Evolutionary conservation across 2,888 invertebrate genomes (phyloP).

Genomic region (Drosophila antonietae): DNA sequence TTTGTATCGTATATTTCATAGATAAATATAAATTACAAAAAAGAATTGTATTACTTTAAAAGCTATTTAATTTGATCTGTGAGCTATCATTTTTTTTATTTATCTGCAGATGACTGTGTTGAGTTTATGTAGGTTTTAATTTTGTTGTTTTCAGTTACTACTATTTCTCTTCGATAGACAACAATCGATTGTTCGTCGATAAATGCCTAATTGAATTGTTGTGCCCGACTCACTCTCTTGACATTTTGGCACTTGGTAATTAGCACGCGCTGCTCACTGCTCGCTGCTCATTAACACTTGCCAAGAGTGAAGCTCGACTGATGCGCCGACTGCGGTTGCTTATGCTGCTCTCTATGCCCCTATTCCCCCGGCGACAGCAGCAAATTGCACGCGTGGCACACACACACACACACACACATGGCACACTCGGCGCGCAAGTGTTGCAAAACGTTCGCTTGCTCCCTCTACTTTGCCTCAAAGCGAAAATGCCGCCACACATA

Average conservation of each 20-base stretch:
- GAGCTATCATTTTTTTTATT: not conserved
- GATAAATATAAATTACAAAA: not conserved
- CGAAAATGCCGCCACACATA: constrained; percentile 69
- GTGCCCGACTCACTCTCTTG: not conserved
- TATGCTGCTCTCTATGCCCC: not conserved
- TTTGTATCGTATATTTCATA: too few species aligned
- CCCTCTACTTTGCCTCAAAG: constrained; percentile 57
- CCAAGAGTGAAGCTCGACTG: not conserved
- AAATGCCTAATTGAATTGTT: constrained; percentile 1
- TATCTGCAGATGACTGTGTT: not conserved
- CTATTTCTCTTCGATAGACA: not conserved
- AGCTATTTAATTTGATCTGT: not conserved
- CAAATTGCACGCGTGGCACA: constrained; percentile 70
- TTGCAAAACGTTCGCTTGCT: constrained; percentile 15
- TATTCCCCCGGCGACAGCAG: constrained; percentile 55
- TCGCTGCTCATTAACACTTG: constrained; percentile 63
- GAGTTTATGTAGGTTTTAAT: not conserved
- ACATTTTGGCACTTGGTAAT: constrained; percentile 58
- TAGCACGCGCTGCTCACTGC: constrained; percentile 56
- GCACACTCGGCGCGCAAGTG: constrained; percentile 3
- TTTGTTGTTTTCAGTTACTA: not conserved
- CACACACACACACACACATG: not conserved
- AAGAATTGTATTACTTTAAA: not conserved
- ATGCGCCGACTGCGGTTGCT: not conserved
- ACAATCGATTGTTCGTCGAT: constrained; percentile 4